Conservation (phyloP, 1,140 invertebrate species). For the Meloidogyne floridensis region DNA sequence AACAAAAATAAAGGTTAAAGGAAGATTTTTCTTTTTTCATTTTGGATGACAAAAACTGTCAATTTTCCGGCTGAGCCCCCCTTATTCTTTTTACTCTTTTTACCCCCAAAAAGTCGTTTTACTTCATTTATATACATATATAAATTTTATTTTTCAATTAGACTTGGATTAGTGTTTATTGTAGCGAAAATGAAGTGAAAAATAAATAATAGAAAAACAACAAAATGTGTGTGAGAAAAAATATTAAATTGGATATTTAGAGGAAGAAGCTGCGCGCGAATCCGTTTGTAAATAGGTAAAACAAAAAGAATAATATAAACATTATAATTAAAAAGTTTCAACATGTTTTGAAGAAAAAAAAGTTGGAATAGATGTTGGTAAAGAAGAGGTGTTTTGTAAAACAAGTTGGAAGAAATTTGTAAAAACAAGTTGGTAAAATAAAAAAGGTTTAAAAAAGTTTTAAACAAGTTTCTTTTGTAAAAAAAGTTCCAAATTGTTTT, state of each 20-base stretch:
- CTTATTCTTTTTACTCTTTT: not conserved
- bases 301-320: too few relatives aligned
- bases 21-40: not conserved
- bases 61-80: not conserved
- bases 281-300: too few relatives aligned
- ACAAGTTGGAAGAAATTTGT: too few relatives aligned
- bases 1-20: not conserved
- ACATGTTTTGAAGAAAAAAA: too few relatives aligned
- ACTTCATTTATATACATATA: not conserved
- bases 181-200: not conserved
- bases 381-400: too few relatives aligned
- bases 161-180: constrained; percentile 9
- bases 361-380: too few relatives aligned
- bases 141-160: not conserved
- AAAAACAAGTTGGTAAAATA: too few relatives aligned
- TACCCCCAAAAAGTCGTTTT: not conserved
- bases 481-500: too few relatives aligned
- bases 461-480: too few relatives aligned
- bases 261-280: too few relatives aligned
- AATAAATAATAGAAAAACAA: not conserved
- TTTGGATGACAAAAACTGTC: not conserved
- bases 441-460: too few relatives aligned
- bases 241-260: not conserved
- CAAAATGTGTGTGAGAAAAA: not conserved
- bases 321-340: too few relatives aligned